Evolutionary conservation across 2,888 invertebrate species (phyloP), one percentile per base, ranked within the genome.

Genomic region (Aleiodes leptofemur): DNA sequence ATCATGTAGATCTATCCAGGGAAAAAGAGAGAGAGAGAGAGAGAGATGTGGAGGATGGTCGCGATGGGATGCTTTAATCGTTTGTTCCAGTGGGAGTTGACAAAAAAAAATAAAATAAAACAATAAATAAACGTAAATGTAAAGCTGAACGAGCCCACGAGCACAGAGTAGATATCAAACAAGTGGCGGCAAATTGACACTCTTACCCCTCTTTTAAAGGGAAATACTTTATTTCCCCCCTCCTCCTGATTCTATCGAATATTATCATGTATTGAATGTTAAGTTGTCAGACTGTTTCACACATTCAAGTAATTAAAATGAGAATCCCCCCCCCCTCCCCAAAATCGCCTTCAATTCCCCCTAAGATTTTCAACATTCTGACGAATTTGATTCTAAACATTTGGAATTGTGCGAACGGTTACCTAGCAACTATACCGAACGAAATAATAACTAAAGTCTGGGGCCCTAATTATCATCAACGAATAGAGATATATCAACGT

Each of bases 21-120:
- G 59, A 66, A 48, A 43, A 16, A 43, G 48, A 31, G 14, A 38
- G 34, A 23, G 23, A 23, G 23, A 23, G 23, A 23, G 23, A 23
- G 23, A 23, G 23, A 23, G 23, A 59, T 11, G 13, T 23, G 71
- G 57, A 48, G 57, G 57, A 51, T 23, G 9, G 50, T 13, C 23
- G 29, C 14, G 38, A 43, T 14, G 56, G 53, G 53, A 57, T 53
- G 70, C 72, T 76, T 73, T 76, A 77, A 79, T 79, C 70, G 74
- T 29, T 59, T 74, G 59, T 29, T 72, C 64, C 72, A 69, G 13
- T 70, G 72, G 68, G 59, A 75, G 71, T 71, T 68, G 69, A 50
- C 69, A 48, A 66, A 43, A 51, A 51, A 23, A 23, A 23, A 23
- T 23, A 23, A 23, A 74, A 74, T 56, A 59, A 55, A 55, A 64